These are phyloP conservation scores for Coreoperca whiteheadi DNA, from an alignment of 2,113 vertebrate species.

Conservation along the genomic window DNA sequence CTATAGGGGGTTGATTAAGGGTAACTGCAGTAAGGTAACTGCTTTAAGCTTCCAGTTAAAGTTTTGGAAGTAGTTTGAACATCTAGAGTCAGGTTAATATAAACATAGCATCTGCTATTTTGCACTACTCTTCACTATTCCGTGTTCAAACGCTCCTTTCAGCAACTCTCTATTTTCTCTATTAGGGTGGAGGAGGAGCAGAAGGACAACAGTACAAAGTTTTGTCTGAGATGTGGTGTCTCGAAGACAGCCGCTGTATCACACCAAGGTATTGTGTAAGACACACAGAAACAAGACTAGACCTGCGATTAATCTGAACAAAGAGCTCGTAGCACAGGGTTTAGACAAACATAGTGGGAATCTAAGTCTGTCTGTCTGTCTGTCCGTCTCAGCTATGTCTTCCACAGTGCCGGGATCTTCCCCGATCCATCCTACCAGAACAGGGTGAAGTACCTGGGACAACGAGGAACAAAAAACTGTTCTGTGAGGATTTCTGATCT, in stretches of 20 bases:
- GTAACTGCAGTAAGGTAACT: background rate
- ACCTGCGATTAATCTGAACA: background rate
- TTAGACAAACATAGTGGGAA: background rate
- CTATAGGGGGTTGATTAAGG: background rate
- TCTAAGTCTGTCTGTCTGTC: background rate
- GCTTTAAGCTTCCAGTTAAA: background rate
- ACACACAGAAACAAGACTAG: background rate
- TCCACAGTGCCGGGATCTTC: constrained; percentile 78
- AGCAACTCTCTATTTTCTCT: background rate
- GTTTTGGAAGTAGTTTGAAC: background rate
- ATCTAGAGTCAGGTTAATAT: background rate
- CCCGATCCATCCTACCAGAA: constrained; percentile 69
- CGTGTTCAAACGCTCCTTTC: background rate
- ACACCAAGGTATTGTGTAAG: constrained; percentile 64
- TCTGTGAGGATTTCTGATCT: constrained; percentile 78
- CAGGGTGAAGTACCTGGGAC: constrained; percentile 77
- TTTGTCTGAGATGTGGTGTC: constrained; percentile 82
- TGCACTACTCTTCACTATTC: background rate
- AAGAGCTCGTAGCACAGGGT: background rate
- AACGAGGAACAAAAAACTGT: constrained; percentile 75
- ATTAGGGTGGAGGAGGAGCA: constrained; percentile 36
- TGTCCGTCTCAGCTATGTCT: constrained; percentile 73
- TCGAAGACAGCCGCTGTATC: constrained; percentile 73
- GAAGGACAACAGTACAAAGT: constrained; percentile 48
- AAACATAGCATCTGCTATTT: background rate